A percentile compares a stretch with the other conserved stretches of the same genome.
Evolutionary conservation across 2,797 vertebrate species (phyloP).

Genomic region (Denticeps clupeoides): DNA sequence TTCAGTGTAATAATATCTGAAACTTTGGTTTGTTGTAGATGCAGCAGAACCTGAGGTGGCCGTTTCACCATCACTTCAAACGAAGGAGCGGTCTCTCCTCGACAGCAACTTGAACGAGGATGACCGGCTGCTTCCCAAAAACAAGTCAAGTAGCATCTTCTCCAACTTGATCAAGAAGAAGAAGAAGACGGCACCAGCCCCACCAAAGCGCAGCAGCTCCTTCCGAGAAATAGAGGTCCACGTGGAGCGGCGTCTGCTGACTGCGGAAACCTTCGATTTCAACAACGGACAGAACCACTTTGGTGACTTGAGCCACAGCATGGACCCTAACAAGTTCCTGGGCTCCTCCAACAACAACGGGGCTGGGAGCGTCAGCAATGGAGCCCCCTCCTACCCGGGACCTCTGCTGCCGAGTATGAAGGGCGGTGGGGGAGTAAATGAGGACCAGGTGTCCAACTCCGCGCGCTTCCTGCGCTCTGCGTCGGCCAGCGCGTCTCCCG

Average conservation of each 20-base stretch:
- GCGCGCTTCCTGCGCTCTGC: slow-evolving; percentile 85
- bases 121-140: slow-evolving; percentile 76
- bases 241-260: too few species aligned
- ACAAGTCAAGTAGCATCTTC: slow-evolving; percentile 79
- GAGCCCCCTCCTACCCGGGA: slow-evolving; percentile 64
- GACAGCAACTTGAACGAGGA: slow-evolving; percentile 80
- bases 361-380: slow-evolving; percentile 65
- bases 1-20: neutral
- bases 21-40: slow-evolving; percentile 50
- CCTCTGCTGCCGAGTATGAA: slow-evolving; percentile 64
- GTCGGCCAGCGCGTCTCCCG: slow-evolving; percentile 70
- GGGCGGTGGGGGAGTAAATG: slow-evolving; percentile 59
- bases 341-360: slow-evolving; percentile 50
- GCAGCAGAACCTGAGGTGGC: slow-evolving; percentile 67
- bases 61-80: slow-evolving; percentile 76
- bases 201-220: slow-evolving; percentile 91
- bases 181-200: slow-evolving; percentile 84
- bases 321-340: slow-evolving; percentile 62
- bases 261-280: too few species aligned
- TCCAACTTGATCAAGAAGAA: slow-evolving; percentile 93
- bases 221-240: slow-evolving; percentile 80
- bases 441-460: slow-evolving; percentile 67
- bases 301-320: slow-evolving; percentile 41
- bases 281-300: slow-evolving; percentile 59
- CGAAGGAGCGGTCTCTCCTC: slow-evolving; percentile 71